A percentile compares a stretch with the other conserved stretches of the same genome.
phyloP scores from a whole-genome alignment of 35 echinoderm and acorn worm genomes.

The Heliocidaris erythrogramma region DNA sequence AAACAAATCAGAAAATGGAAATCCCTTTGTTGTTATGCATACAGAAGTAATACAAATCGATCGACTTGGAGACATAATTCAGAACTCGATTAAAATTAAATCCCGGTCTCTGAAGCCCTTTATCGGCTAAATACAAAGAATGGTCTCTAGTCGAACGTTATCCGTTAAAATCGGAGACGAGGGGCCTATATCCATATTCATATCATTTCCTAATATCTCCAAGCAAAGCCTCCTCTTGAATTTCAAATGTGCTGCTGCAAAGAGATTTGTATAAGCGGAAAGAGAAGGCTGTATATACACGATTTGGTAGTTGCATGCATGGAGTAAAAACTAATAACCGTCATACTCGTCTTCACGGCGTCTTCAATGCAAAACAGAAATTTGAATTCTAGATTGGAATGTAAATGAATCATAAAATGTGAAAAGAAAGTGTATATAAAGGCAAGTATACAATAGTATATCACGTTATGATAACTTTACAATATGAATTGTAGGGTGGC shows the following conservation, averaged over 20 bases:
- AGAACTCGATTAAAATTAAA: background rate
- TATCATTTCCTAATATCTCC: background rate
- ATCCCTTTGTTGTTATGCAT: background rate
- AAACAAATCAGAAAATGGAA: too few relatives aligned
- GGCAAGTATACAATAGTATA: too few relatives aligned
- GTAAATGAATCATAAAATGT: too few relatives aligned
- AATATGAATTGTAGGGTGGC: too few relatives aligned
- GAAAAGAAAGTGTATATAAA: too few relatives aligned
- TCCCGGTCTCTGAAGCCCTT: background rate
- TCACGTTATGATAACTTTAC: too few relatives aligned
- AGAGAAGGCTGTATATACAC: background rate
- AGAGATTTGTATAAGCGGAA: background rate
- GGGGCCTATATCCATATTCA: background rate
- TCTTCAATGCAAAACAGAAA: too few relatives aligned
- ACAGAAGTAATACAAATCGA: background rate
- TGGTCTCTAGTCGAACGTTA: background rate
- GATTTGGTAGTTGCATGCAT: too few relatives aligned
- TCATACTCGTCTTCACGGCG: too few relatives aligned
- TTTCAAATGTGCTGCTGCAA: background rate
- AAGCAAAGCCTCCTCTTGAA: background rate
- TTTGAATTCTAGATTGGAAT: too few relatives aligned
- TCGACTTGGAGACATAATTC: background rate
- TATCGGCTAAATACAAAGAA: constrained; percentile 2
- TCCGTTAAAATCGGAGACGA: background rate
- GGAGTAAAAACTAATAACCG: too few relatives aligned